A percentile compares a stretch with the other conserved stretches of the same genome.
These are phyloP conservation scores for Thalpophila matura DNA, from an alignment of 2,888 invertebrate species.

Conservation along the genomic window DNA sequence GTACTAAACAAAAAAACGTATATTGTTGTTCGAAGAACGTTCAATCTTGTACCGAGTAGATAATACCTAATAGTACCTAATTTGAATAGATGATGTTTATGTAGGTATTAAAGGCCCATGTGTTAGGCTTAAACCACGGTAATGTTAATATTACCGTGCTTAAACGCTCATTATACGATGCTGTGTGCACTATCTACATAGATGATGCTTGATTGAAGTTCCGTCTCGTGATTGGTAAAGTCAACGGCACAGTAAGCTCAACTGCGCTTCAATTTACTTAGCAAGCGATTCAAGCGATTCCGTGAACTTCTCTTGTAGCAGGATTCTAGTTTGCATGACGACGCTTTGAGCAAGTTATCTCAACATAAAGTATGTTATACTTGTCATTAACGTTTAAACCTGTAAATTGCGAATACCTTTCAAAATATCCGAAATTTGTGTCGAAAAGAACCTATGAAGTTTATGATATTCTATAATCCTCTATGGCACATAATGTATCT, in stretches of 20 bases:
- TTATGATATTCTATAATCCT: constrained; percentile 22
- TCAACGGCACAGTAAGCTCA: constrained; percentile 54
- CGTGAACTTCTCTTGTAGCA: constrained; percentile 54
- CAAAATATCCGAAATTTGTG: constrained; percentile 11
- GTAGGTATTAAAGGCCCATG: too few species aligned
- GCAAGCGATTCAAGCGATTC: constrained; percentile 60
- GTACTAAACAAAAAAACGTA: too few species aligned
- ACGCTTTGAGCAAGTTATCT: constrained; percentile 25
- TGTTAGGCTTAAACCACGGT: too few species aligned
- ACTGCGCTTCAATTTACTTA: constrained; percentile 64
- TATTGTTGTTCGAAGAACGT: too few species aligned
- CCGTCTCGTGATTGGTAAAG: constrained; percentile 62
- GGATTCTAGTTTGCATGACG: constrained; percentile 49
- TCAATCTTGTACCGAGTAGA: too few species aligned
- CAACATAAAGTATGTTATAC: constrained; percentile 19
- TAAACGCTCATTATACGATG: constrained; percentile 55
- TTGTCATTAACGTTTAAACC: constrained; percentile 9
- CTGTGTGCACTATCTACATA: constrained; percentile 47
- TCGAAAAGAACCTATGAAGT: constrained; percentile 1
- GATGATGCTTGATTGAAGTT: constrained; percentile 68
- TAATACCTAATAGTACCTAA: too few species aligned
- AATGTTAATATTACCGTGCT: too few species aligned
- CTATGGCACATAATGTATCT: too few species aligned
- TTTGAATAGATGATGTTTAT: neutral
- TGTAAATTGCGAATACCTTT: constrained; percentile 8